Percentiles rank a stretch among this genome's conserved stretches.
Evolutionary conservation across 1,140 invertebrate species (phyloP).

Genomic region (Hycleus cichorii): DNA sequence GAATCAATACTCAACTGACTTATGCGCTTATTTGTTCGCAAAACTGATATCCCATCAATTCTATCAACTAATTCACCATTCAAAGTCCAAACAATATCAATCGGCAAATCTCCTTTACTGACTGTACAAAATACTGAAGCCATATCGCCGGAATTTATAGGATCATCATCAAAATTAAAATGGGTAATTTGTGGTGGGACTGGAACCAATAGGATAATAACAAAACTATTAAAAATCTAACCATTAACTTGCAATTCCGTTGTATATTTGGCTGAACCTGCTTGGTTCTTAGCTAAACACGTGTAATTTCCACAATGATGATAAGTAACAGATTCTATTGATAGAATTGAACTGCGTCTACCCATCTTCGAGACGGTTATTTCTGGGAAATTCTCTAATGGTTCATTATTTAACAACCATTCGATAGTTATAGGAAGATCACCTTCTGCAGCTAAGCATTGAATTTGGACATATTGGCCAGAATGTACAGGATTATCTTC

Average conservation of each 20-base stretch:
- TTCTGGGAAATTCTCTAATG: conserved; percentile 41
- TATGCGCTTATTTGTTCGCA: conserved; percentile 46
- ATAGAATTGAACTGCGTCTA: conserved; percentile 42
- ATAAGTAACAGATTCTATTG: conserved; percentile 53
- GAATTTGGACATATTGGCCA: conserved; percentile 62
- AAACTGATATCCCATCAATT: conserved; percentile 35
- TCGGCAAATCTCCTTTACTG: conserved; percentile 57
- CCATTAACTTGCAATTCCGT: conserved; percentile 58
- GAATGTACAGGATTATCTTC: conserved; percentile 59
- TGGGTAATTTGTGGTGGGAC: conserved; percentile 54
- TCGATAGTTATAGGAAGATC: conserved; percentile 58
- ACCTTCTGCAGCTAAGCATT: conserved; percentile 64
- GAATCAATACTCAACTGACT: conserved; percentile 54
- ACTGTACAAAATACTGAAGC: conserved; percentile 55
- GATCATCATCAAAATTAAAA: conserved; percentile 53
- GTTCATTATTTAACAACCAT: conserved; percentile 57
- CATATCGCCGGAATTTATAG: conserved; percentile 54
- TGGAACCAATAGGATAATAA: conserved; percentile 23
- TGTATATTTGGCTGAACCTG: conserved; percentile 51
- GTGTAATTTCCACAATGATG: conserved; percentile 58
- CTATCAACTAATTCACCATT: conserved; percentile 43
- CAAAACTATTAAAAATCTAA: conserved; percentile 30
- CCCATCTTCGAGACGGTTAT: conserved; percentile 45
- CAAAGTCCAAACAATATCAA: conserved; percentile 56
- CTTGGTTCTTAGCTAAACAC: conserved; percentile 53